Base-by-base conservation (phyloP, 2,113 vertebrate genomes). In the Bambusicola thoracicus region DNA sequence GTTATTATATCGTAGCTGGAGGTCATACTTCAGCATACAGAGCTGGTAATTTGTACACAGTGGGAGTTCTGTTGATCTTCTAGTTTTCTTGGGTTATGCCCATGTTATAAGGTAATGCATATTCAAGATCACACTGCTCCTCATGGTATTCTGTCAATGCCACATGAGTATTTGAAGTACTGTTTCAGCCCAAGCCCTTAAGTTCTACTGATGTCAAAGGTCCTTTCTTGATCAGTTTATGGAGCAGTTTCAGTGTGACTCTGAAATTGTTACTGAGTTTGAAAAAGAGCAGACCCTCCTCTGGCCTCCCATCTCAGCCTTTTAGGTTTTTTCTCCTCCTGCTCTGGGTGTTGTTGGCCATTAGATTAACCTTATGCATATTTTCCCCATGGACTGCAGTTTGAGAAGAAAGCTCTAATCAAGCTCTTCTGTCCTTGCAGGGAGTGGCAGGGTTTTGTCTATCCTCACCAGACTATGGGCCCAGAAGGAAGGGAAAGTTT, bases 1-100 rank as follows among this genome's bases (percentile, higher is more conserved):
- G 81, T 89, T 95, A 89, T 96, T 96, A 94, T 84, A 93, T 81
- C 69, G 58, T 87, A 81, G 90, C 95, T 94, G 79, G 79, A 93
- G 84, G 93, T 96, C 91, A 76, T 55, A 82, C 36, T 80, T 53
- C 70, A 79, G 68, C 89, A 86, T 87, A 84, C 41, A 97, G 69
- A 92, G 79, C 32, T 13, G 6, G 75, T 80, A 93, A 94, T 96
- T 91, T 97, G 93, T 92, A 86, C 85, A 61, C 56, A 72, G 58
- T 72, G 41, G 46, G 82, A 94, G 65, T 74, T 92, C 76, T 74
- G 49, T 29, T 63, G 38, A 77, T 90, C 21, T 69, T 83, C 87
- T 82, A 8, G 7, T 67, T 95, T 78, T 77, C 79, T 91, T 88
- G 75, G 65, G 29, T 83, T 90, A 84, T 56, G 36, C 89, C 81